These are phyloP conservation scores for Notodonta dromedarius DNA, from an alignment of 2,888 invertebrate species.

Conservation along the genomic window DNA sequence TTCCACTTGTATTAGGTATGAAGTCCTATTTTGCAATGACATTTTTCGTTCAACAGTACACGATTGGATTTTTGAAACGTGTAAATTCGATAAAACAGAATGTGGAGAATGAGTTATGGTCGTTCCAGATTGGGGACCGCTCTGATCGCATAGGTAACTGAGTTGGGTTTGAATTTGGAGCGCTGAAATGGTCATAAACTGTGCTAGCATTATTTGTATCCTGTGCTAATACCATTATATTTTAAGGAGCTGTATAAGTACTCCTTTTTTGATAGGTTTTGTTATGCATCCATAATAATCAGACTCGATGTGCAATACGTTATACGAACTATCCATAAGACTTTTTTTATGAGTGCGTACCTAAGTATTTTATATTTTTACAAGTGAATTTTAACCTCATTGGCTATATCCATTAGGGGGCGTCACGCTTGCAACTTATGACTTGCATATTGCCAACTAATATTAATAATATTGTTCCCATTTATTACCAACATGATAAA, in stretches of 20 bases:
- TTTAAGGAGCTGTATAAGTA: too few species aligned
- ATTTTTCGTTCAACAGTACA: slow-evolving; percentile 75
- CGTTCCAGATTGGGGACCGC: slow-evolving; percentile 36
- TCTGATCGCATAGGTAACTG: slow-evolving; percentile 28
- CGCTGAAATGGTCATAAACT: slow-evolving; percentile 21
- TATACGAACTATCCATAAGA: too few species aligned
- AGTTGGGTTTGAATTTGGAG: slow-evolving; percentile 18
- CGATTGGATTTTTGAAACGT: slow-evolving; percentile 81
- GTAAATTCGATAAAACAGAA: slow-evolving; percentile 76
- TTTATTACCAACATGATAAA: background rate
- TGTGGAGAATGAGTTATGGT: slow-evolving; percentile 52
- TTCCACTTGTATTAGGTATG: slow-evolving; percentile 74
- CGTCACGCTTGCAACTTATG: background rate
- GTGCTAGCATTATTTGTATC: background rate
- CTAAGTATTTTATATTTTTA: too few species aligned
- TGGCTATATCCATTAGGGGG: background rate
- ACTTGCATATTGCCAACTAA: background rate
- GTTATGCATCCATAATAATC: too few species aligned
- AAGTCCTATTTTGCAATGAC: slow-evolving; percentile 78
- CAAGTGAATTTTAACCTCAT: too few species aligned
- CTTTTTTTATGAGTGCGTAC: too few species aligned
- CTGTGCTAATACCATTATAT: too few species aligned
- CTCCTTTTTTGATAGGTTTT: too few species aligned
- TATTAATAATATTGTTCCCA: background rate
- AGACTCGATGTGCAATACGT: too few species aligned